Percentiles rank a stretch among this genome's conserved stretches.
These are phyloP conservation scores for Theonella swinhoei DNA, from an alignment of 37 sponge, comb jelly and placozoan species.

Conservation along the genomic window DNA sequence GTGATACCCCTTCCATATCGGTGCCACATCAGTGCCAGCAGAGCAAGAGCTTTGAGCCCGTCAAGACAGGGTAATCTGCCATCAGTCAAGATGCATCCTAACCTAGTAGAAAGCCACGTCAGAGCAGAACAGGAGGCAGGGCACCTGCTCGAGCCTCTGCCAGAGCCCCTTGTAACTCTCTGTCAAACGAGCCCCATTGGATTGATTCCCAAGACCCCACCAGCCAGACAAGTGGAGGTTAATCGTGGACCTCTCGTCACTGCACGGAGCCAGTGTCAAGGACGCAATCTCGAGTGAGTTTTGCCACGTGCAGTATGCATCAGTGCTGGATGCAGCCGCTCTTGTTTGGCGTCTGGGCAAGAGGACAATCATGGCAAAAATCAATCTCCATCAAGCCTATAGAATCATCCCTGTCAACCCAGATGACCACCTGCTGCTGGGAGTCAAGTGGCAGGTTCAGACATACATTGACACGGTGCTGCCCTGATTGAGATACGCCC, in stretches of 20 bases:
- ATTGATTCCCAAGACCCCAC: slow-evolving; percentile 14
- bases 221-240: slow-evolving; percentile 37
- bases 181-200: slow-evolving; percentile 28
- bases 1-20: slow-evolving; percentile 8
- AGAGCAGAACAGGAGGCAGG: neutral
- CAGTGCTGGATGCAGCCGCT: slow-evolving; percentile 7
- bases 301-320: slow-evolving; percentile 8
- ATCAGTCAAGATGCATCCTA: neutral
- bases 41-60: neutral
- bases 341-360: neutral
- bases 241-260: slow-evolving; percentile 50
- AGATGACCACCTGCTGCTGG: neutral
- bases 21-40: too few species aligned
- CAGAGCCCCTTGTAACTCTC: neutral
- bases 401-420: neutral
- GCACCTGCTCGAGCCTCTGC: slow-evolving; percentile 10
- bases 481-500: neutral
- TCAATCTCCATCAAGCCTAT: neutral
- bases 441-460: slow-evolving; percentile 25
- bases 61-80: neutral
- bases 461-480: neutral
- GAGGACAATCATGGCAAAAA: neutral
- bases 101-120: slow-evolving; percentile 4
- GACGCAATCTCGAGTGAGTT: slow-evolving; percentile 34
- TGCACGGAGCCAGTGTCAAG: slow-evolving; percentile 34